A percentile compares a stretch with the other conserved stretches of the same genome.
Conservation (phyloP, 2,888 invertebrate species). For the Drosophila incognita region DNA sequence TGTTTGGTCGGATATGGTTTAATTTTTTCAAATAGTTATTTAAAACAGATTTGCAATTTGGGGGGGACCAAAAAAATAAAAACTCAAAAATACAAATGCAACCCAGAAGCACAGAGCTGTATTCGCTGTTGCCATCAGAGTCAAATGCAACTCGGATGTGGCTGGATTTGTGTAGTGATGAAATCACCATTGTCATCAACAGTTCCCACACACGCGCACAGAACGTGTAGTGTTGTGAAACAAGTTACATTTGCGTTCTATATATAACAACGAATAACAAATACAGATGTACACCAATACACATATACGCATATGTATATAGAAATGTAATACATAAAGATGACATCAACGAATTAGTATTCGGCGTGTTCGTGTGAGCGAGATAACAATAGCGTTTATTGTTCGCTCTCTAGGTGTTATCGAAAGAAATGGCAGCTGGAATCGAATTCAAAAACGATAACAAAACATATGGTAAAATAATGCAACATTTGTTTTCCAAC, state of each 20-base stretch:
- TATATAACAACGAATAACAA: not conserved
- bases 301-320: not conserved
- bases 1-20: constrained; percentile 6
- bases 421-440: constrained; percentile 7
- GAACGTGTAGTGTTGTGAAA: not conserved
- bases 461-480: not conserved
- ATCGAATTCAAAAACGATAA: not conserved
- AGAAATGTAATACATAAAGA: constrained; percentile 14
- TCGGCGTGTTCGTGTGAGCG: constrained; percentile 30
- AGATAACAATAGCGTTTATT: constrained; percentile 9
- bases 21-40: constrained; percentile 16
- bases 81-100: constrained; percentile 45
- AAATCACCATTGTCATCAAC: not conserved
- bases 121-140: constrained; percentile 39
- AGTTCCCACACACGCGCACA: not conserved
- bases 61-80: not conserved
- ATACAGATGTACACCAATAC: not conserved
- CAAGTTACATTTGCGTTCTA: not conserved
- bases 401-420: constrained; percentile 13
- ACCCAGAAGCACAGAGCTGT: constrained; percentile 66
- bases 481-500: not conserved
- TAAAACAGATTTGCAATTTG: constrained; percentile 47
- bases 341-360: constrained; percentile 42
- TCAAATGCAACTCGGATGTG: constrained; percentile 44
- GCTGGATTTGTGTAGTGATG: not conserved